Conservation (phyloP, 35 echinoderm and acorn worm genomes). For the Apostichopus parvimensis region DNA sequence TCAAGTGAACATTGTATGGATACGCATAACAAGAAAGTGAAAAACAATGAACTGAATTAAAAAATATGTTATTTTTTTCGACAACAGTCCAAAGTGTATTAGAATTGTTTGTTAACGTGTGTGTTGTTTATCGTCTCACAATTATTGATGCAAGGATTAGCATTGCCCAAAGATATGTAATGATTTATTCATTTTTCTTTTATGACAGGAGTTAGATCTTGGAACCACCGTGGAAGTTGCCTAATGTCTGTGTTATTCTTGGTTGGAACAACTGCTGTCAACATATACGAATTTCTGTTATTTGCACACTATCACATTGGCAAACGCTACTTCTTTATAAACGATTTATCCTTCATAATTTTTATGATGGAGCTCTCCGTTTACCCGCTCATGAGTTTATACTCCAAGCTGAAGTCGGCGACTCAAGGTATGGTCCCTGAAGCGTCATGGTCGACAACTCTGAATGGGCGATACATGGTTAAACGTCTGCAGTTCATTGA, state of each 20-base stretch:
- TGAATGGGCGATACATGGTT: constrained; percentile 12
- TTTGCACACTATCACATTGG: neutral
- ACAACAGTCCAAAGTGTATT: no score
- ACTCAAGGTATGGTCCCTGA: neutral
- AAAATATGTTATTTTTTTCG: no score
- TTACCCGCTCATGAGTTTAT: constrained; percentile 12
- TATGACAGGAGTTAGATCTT: neutral
- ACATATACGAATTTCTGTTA: neutral
- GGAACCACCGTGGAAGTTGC: neutral
- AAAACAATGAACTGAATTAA: no score
- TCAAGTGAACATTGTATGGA: no score
- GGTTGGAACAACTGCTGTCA: neutral
- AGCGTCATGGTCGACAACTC: neutral
- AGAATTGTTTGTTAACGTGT: no score
- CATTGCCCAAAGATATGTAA: no score
- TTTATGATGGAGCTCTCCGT: constrained; percentile 9
- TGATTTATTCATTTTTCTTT: neutral
- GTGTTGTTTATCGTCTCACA: no score
- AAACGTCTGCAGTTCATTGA: constrained; percentile 36
- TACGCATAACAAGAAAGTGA: no score
- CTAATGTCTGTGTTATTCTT: neutral
- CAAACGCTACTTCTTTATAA: neutral
- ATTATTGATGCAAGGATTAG: no score
- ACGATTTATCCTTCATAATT: neutral
- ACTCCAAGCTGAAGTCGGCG: neutral